phyloP scores from a whole-genome alignment of 2,797 vertebrate genomes.

The Pogonophryne albipinna region DNA sequence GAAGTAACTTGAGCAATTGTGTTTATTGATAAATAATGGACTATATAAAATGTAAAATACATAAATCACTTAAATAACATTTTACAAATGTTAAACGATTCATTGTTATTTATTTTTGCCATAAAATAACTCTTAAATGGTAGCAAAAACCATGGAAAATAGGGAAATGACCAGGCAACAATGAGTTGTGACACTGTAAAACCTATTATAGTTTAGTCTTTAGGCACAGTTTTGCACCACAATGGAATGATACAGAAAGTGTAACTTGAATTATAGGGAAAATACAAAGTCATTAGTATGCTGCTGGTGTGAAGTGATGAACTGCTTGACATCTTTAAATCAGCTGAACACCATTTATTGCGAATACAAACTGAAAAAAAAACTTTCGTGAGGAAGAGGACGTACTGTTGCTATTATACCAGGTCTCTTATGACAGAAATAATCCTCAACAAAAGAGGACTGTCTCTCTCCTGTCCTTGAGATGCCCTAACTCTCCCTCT shows the following conservation, averaged over 20 bases:
- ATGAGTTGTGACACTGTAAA: background rate
- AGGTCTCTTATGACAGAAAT: slow-evolving; percentile 33
- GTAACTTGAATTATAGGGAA: background rate
- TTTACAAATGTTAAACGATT: background rate
- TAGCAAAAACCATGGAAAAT: background rate
- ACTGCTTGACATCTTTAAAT: background rate
- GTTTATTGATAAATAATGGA: background rate
- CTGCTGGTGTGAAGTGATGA: slow-evolving; percentile 3
- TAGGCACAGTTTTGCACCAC: background rate
- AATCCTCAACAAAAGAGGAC: slow-evolving; percentile 44
- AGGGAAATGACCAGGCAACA: background rate
- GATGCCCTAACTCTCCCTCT: background rate
- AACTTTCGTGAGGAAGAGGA: background rate
- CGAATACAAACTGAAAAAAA: slow-evolving; percentile 5
- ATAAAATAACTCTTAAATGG: background rate
- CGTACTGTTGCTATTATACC: slow-evolving; percentile 4
- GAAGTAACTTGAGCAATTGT: background rate
- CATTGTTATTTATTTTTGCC: background rate
- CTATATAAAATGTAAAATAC: background rate
- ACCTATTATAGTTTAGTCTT: background rate
- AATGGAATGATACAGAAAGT: background rate
- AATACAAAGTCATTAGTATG: background rate
- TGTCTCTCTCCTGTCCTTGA: slow-evolving; percentile 39
- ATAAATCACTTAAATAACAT: background rate
- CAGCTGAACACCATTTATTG: background rate